phyloP scores from a whole-genome alignment of 2,888 invertebrate species.

The Tortrix viridana region DNA sequence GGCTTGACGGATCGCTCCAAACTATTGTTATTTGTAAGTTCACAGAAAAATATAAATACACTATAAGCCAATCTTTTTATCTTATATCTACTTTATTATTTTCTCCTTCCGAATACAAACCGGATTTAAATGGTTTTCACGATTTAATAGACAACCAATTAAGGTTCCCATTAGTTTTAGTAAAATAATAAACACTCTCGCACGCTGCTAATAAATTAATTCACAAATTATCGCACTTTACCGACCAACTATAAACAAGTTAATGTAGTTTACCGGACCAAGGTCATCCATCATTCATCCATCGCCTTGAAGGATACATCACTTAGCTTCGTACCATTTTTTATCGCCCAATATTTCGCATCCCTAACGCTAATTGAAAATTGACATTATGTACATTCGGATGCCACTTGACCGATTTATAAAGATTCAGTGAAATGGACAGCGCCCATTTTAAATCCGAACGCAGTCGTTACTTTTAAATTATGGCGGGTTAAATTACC shows the following conservation, averaged over 20 bases:
- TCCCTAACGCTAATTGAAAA: conserved; percentile 21
- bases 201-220: too few relatives aligned
- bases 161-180: too few relatives aligned
- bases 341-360: conserved; percentile 7
- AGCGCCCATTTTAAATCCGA: conserved; percentile 14
- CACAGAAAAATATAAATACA: too few relatives aligned
- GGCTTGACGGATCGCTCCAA: too few relatives aligned
- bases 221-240: background rate
- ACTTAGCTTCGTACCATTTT: conserved; percentile 3
- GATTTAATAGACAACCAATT: too few relatives aligned
- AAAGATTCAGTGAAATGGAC: conserved; percentile 31
- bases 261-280: background rate
- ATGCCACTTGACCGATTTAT: conserved; percentile 36
- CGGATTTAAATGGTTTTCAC: too few relatives aligned
- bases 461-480: conserved; percentile 21
- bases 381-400: conserved; percentile 21
- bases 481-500: conserved; percentile 11
- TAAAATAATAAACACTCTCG: too few relatives aligned
- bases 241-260: background rate
- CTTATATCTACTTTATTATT: too few relatives aligned
- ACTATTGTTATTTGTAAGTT: too few relatives aligned
- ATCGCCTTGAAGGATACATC: background rate
- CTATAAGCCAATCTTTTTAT: too few relatives aligned
- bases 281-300: background rate
- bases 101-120: too few relatives aligned